Percentiles rank a stretch among this genome's conserved stretches.
phyloP scores from a whole-genome alignment of 2,113 vertebrate species.

The Alectura lathami region DNA sequence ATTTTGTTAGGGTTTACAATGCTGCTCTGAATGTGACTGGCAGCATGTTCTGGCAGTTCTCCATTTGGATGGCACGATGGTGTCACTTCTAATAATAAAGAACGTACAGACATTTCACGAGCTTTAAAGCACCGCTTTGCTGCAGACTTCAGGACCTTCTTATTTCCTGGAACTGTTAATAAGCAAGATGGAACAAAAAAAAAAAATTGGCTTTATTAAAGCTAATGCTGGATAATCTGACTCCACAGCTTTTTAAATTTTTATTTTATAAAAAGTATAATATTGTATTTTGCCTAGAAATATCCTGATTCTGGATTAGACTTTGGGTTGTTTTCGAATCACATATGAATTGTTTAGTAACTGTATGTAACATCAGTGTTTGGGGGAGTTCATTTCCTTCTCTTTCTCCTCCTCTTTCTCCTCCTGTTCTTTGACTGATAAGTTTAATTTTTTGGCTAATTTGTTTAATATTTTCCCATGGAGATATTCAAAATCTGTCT shows the following conservation, averaged over 20 bases:
- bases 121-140: conserved; percentile 65
- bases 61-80: conserved; percentile 61
- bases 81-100: conserved; percentile 70
- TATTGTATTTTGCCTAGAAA: not conserved
- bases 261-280: not conserved
- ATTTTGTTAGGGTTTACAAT: conserved; percentile 46
- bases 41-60: conserved; percentile 67
- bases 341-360: not conserved
- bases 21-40: conserved; percentile 69
- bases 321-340: not conserved
- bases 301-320: not conserved
- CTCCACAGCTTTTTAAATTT: not conserved
- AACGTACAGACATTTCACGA: conserved; percentile 49
- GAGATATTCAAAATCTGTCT: not conserved
- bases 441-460: not conserved
- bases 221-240: conserved; percentile 38
- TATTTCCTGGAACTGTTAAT: conserved; percentile 65
- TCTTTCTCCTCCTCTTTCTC: not conserved
- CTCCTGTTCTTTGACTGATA: not conserved
- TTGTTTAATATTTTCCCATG: not conserved
- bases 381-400: not conserved
- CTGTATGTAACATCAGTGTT: not conserved
- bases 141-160: conserved; percentile 64
- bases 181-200: not conserved
- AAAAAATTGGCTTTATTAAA: conserved; percentile 31